Base-by-base conservation (phyloP, 2,888 invertebrate species). In the Papilio gigon region DNA sequence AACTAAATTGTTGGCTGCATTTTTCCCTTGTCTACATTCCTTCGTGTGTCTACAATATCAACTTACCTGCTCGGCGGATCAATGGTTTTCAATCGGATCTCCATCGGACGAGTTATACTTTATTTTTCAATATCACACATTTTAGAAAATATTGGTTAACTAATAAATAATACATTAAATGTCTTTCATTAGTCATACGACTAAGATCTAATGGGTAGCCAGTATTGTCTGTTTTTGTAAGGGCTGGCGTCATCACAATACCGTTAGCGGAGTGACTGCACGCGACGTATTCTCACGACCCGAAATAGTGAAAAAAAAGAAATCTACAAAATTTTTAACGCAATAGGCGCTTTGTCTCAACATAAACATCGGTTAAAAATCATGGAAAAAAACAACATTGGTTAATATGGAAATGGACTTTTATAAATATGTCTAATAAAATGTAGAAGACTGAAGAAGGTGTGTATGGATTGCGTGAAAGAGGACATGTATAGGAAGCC, bases 201-300 rank as follows among this genome's bases (percentile, higher is more conserved):
- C 17, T 42, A 6, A n/a, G 17, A n/a, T 1, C n/a, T 17, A 22
- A 12, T 47, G 1, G 20, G 37, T 22, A 4, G 22, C 14, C n/a
- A n/a, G n/a, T 14, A 20, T 12, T 6, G 17, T 22, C 22, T 22
- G 6, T n/a, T 25, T 12, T 25, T 25, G 11, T 14, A 37, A 37
- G 9, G 20, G 11, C 0, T 65, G 37, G 56, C 40, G 35, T 27
- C 59, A 74, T 72, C 69, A 81, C 80, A 84, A 86, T 85, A 79
- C 76, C 89, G 88, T 90, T 90, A 88, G 87, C 84, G 79, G 86
- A 89, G 90, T 87, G 84, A 82, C 78, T 85, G 82, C 84, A 83
- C 82, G 85, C 84, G 80, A 88, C 83, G 80, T 79, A 87, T 90
- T 90, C 90, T 90, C 90, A 91, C 90, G 90, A 83, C 84, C 89